These are phyloP conservation scores for Megamerina dolium DNA, from an alignment of 2,888 invertebrate species.

Conservation along the genomic window DNA sequence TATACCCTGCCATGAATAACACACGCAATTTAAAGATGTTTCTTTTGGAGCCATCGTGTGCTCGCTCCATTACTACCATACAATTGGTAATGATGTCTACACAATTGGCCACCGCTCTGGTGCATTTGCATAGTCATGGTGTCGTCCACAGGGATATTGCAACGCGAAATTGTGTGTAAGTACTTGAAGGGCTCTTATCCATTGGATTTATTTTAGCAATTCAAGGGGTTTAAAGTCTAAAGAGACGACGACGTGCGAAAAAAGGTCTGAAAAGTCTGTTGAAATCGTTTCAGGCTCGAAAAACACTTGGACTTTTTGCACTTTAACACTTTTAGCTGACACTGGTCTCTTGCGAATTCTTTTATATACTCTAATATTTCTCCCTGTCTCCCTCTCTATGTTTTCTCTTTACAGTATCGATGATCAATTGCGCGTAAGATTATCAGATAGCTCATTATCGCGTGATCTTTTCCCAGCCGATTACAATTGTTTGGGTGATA, in stretches of 20 bases:
- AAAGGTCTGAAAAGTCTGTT: no score
- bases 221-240: no score
- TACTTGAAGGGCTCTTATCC: slow-evolving; percentile 21
- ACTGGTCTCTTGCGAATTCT: no score
- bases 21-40: slow-evolving; percentile 51
- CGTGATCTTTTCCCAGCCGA: slow-evolving; percentile 89
- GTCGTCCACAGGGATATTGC: slow-evolving; percentile 87
- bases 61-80: slow-evolving; percentile 55
- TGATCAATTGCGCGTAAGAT: slow-evolving; percentile 72
- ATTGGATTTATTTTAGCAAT: not conserved
- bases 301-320: no score
- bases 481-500: slow-evolving; percentile 89
- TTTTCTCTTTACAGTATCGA: slow-evolving; percentile 56
- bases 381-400: no score
- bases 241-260: no score
- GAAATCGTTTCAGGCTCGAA: no score
- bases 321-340: no score
- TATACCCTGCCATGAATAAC: slow-evolving; percentile 60
- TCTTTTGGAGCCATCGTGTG: slow-evolving; percentile 42
- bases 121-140: slow-evolving; percentile 80
- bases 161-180: slow-evolving; percentile 86
- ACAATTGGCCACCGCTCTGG: slow-evolving; percentile 78
- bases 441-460: slow-evolving; percentile 82
- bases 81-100: slow-evolving; percentile 80
- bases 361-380: no score